phyloP scores from a whole-genome alignment of 2,113 vertebrate genomes.

The Donacobius atricapilla region DNA sequence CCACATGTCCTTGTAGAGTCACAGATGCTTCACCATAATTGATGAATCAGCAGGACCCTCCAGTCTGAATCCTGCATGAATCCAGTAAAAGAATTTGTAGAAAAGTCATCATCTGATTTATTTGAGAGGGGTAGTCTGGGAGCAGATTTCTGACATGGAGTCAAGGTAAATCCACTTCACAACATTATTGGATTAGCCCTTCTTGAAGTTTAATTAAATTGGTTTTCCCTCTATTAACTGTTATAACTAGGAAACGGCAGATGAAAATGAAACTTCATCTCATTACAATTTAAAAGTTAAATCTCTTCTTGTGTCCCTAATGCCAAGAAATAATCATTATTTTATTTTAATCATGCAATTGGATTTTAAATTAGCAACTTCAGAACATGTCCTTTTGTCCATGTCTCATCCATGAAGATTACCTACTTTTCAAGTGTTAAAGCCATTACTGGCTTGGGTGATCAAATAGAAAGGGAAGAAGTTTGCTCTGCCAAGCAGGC shows the following conservation, averaged over 20 bases:
- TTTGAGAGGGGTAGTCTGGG: background rate
- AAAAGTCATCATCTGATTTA: background rate
- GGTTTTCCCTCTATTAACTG: background rate
- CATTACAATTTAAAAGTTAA: background rate
- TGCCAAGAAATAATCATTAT: background rate
- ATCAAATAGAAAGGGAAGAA: background rate
- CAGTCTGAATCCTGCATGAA: background rate
- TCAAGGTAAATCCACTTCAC: slow-evolving; percentile 19
- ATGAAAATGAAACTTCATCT: slow-evolving; percentile 1
- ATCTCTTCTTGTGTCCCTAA: background rate
- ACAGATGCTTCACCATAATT: fast-evolving
- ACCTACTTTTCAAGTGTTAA: background rate
- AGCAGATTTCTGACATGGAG: background rate
- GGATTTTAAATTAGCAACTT: background rate
- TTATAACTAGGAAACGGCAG: background rate
- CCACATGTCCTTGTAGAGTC: background rate
- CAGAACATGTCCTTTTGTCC: background rate
- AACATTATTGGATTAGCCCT: slow-evolving; percentile 4
- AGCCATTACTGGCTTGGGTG: background rate
- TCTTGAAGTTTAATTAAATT: slow-evolving; percentile 33
- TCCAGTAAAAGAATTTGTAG: background rate
- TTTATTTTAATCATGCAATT: background rate
- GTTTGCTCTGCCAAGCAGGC: background rate
- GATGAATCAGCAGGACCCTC: background rate
- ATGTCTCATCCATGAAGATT: background rate